These are phyloP conservation scores for Cantharis rustica DNA, from an alignment of 2,888 invertebrate genomes.

Conservation along the genomic window DNA sequence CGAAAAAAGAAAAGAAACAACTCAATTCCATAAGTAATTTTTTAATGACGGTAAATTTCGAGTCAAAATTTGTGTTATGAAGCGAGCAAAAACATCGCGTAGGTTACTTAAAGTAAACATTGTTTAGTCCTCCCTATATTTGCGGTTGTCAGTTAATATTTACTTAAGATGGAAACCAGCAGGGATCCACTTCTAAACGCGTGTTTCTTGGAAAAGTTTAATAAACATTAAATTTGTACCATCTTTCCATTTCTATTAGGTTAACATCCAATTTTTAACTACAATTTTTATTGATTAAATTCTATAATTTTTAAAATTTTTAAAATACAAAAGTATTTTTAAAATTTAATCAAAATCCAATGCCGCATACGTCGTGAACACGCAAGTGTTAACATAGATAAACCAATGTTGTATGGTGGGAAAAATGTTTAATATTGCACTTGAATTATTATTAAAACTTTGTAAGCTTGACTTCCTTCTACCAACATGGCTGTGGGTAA, in stretches of 20 bases:
- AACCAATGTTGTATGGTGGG: background rate
- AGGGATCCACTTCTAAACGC: background rate
- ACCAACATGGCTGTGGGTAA: slow-evolving; percentile 88
- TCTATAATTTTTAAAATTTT: no score
- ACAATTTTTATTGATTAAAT: no score
- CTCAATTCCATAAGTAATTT: background rate
- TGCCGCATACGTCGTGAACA: background rate
- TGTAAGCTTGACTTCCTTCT: background rate
- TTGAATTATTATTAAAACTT: background rate
- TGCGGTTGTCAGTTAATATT: background rate
- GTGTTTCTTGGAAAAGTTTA: background rate
- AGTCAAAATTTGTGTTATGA: background rate
- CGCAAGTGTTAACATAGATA: background rate
- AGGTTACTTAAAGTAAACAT: background rate
- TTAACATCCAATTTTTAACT: background rate
- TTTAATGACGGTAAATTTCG: background rate
- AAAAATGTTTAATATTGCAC: background rate
- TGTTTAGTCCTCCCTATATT: background rate
- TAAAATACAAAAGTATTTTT: background rate
- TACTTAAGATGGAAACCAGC: background rate
- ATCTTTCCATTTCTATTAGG: background rate
- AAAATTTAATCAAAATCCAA: background rate
- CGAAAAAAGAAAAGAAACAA: background rate
- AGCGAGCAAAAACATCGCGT: background rate
- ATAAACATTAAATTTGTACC: background rate